A percentile compares a stretch with the other conserved stretches of the same genome.
Conservation (phyloP, 1,140 invertebrate species). For the Drosophila navojoa region DNA sequence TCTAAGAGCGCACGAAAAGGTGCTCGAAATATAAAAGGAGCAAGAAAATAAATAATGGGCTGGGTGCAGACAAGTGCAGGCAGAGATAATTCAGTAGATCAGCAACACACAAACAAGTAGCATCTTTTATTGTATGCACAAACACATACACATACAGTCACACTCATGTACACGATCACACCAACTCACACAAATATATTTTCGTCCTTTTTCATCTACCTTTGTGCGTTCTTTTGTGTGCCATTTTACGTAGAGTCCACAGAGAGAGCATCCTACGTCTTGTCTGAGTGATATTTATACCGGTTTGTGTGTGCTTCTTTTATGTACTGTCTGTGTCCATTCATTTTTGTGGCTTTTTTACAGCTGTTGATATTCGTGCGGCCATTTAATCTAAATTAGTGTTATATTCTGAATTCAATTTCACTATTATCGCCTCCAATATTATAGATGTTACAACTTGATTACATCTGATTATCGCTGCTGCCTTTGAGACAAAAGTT, state of each 20-base stretch:
- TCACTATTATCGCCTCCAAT: slow-evolving; percentile 26
- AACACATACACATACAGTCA: background rate
- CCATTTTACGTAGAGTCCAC: background rate
- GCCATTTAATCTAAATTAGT: slow-evolving; percentile 29
- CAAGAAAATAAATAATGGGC: background rate
- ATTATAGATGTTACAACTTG: slow-evolving; percentile 19
- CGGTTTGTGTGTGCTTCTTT: background rate
- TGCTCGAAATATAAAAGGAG: background rate
- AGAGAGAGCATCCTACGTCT: background rate
- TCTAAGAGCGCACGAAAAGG: background rate
- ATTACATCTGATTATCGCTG: slow-evolving; percentile 22
- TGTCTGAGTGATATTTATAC: slow-evolving; percentile 17
- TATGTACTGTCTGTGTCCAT: background rate
- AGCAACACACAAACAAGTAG: slow-evolving; percentile 7
- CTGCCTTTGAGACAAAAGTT: slow-evolving; percentile 21
- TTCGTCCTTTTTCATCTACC: slow-evolving; percentile 25
- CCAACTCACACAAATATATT: background rate
- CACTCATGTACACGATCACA: background rate
- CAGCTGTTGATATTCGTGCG: slow-evolving; percentile 12
- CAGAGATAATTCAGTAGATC: slow-evolving; percentile 25
- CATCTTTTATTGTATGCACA: background rate
- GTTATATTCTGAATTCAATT: slow-evolving; percentile 24
- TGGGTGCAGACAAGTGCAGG: slow-evolving; percentile 18
- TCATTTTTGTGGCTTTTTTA: slow-evolving; percentile 9
- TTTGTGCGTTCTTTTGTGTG: slow-evolving; percentile 15